Evolutionary conservation across 1,140 invertebrate genomes (phyloP).

Genomic region (Cecropterus lyciades): DNA sequence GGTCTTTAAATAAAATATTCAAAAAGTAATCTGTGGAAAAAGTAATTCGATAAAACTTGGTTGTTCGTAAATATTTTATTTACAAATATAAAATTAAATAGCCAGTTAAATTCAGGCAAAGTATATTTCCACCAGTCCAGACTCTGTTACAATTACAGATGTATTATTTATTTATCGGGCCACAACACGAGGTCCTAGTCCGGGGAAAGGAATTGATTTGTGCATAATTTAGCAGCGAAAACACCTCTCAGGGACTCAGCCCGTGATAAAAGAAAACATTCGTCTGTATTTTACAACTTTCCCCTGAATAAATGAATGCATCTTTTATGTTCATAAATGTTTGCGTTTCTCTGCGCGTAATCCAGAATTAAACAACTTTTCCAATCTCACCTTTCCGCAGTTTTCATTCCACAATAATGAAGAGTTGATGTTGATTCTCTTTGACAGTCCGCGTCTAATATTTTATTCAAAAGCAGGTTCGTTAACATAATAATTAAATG

Average conservation of each 20-base stretch:
- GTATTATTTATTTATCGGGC: slow-evolving; percentile 81
- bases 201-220: slow-evolving; percentile 80
- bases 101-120: slow-evolving; percentile 2
- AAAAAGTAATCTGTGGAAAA: background rate
- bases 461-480: slow-evolving; percentile 82
- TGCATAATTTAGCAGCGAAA: slow-evolving; percentile 81
- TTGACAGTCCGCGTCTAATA: slow-evolving; percentile 75
- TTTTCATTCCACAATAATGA: slow-evolving; percentile 61
- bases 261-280: slow-evolving; percentile 80
- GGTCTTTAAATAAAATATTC: no score
- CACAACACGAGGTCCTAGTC: slow-evolving; percentile 56
- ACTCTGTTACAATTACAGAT: slow-evolving; percentile 76
- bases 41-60: no score
- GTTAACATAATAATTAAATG: slow-evolving; percentile 83
- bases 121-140: slow-evolving; percentile 46
- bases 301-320: slow-evolving; percentile 69
- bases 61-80: slow-evolving; percentile 24
- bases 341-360: slow-evolving; percentile 42
- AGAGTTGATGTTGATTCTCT: slow-evolving; percentile 62
- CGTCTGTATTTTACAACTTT: slow-evolving; percentile 78
- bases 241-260: slow-evolving; percentile 71
- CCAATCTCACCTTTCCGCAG: slow-evolving; percentile 50
- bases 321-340: slow-evolving; percentile 63
- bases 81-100: slow-evolving; percentile 30
- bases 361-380: slow-evolving; percentile 55